Conservation (phyloP, 1,140 invertebrate genomes). For the Homarus americanus region DNA sequence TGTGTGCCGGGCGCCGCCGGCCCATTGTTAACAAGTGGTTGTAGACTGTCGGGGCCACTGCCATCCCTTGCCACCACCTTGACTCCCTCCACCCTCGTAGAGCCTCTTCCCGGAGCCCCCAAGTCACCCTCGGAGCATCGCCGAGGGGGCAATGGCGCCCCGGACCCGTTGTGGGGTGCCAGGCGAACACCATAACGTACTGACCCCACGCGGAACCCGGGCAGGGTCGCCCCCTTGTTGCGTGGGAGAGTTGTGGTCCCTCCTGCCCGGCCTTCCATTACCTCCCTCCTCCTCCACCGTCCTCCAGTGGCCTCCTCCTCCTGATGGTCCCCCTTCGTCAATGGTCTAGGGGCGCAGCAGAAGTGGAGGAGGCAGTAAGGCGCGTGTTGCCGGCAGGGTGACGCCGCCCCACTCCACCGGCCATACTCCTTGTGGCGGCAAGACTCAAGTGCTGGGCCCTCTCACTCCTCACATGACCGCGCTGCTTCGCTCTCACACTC, state of each 20-base stretch:
- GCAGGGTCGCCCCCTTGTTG: constrained; percentile 54
- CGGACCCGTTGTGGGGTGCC: constrained; percentile 33
- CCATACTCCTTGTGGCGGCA: constrained; percentile 10
- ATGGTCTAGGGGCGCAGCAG: neutral
- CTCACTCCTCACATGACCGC: neutral
- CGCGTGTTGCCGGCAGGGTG: constrained; percentile 3
- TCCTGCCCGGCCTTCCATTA: constrained; percentile 49
- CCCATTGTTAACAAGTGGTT: constrained; percentile 1
- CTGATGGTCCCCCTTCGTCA: neutral
- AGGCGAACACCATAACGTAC: constrained; percentile 67
- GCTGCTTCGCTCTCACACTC: neutral
- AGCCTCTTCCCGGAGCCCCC: neutral
- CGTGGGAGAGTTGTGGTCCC: constrained; percentile 24
- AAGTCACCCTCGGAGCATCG: constrained; percentile 54
- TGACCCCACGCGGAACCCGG: constrained; percentile 58
- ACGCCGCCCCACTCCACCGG: neutral
- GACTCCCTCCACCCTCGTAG: neutral
- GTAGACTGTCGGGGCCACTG: neutral
- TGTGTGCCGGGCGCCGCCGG: neutral
- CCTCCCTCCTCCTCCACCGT: constrained; percentile 13
- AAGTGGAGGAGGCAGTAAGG: neutral
- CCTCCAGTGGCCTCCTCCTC: neutral
- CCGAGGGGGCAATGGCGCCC: neutral
- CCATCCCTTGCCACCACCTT: neutral
- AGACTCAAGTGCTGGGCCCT: neutral